Percentiles rank a stretch among this genome's conserved stretches.
Evolutionary conservation across 2,797 vertebrate species (phyloP).

Genomic region (Clarias pachynema): DNA sequence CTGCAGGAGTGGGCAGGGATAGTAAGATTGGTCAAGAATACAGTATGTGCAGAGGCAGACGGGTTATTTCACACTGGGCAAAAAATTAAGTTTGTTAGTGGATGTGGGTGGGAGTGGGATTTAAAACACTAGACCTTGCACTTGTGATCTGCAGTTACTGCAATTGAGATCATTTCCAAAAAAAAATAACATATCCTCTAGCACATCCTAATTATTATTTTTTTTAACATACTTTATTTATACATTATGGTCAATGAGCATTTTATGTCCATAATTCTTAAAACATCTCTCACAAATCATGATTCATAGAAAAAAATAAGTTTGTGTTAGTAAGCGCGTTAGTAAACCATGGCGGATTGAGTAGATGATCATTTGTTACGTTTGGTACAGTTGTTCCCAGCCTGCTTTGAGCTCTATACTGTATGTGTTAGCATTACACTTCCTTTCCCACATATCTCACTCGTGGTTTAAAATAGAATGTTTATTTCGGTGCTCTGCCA

Average conservation of each 20-base stretch:
- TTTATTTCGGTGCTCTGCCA: slow-evolving; percentile 44
- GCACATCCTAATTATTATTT: not conserved
- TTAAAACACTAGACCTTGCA: not conserved
- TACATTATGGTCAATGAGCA: not conserved
- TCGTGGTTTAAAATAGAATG: slow-evolving; percentile 45
- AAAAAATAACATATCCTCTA: not conserved
- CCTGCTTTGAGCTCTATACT: slow-evolving; percentile 14
- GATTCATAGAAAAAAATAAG: not conserved
- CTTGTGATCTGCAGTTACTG: no score
- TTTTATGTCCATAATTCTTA: not conserved
- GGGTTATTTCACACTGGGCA: no score
- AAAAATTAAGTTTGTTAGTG: not conserved
- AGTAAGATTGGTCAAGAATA: not conserved
- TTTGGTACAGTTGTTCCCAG: slow-evolving; percentile 23
- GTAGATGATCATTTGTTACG: not conserved
- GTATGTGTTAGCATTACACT: slow-evolving; percentile 44
- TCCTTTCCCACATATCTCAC: slow-evolving; percentile 40
- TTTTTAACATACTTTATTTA: not conserved
- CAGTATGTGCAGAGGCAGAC: not conserved
- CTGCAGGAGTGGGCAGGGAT: not conserved
- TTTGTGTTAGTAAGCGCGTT: not conserved
- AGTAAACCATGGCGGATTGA: not conserved
- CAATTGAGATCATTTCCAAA: not conserved
- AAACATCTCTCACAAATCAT: not conserved
- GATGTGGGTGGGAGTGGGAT: not conserved